Evolutionary conservation across 2,888 invertebrate genomes (phyloP).

Genomic region (Harpagoxenus sublaevis): DNA sequence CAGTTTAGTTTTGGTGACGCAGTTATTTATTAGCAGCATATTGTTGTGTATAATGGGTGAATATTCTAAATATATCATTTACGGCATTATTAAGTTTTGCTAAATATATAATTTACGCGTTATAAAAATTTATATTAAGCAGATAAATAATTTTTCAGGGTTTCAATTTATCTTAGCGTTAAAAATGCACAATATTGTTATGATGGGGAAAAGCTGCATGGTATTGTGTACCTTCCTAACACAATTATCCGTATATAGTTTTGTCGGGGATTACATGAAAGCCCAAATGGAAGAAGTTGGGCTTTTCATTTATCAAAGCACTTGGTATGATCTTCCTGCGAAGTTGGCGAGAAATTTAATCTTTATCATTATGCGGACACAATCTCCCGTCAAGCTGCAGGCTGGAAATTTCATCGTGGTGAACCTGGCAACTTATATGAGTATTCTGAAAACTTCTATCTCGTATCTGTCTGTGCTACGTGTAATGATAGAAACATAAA

Average conservation of each 20-base stretch:
- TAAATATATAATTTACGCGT: background rate
- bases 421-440: conserved; percentile 71
- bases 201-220: conserved; percentile 62
- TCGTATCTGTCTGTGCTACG: conserved; percentile 73
- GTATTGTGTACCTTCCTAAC: conserved; percentile 64
- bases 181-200: conserved; percentile 59
- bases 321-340: conserved; percentile 69
- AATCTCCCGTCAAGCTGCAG: conserved; percentile 65
- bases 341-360: conserved; percentile 64
- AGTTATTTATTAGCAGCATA: conserved; percentile 39
- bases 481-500: conserved; percentile 39
- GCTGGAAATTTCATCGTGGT: conserved; percentile 71
- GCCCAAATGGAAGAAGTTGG: conserved; percentile 68
- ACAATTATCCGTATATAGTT: conserved; percentile 70
- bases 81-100: background rate
- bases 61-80: background rate
- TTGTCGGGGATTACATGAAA: conserved; percentile 71
- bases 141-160: conserved; percentile 59
- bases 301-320: conserved; percentile 67
- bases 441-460: conserved; percentile 69
- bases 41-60: conserved; percentile 40
- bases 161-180: conserved; percentile 68
- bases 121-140: background rate
- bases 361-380: conserved; percentile 73
- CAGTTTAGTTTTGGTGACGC: conserved; percentile 22